phyloP scores from a whole-genome alignment of 2,113 vertebrate genomes.

The Pica pica region DNA sequence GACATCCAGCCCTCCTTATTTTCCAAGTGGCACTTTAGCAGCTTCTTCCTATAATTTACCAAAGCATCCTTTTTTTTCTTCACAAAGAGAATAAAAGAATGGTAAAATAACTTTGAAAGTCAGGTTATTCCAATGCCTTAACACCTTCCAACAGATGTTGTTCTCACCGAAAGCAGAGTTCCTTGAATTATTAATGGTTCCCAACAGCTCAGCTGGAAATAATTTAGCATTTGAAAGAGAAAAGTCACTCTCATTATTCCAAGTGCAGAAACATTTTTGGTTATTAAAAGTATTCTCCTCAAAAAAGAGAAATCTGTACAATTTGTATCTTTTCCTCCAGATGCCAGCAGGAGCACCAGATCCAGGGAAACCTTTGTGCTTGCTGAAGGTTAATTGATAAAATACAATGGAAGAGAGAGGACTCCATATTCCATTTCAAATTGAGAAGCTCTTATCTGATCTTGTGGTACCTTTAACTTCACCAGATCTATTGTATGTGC shows the following conservation, averaged over 20 bases:
- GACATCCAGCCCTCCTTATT: neutral
- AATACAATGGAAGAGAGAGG: conserved; percentile 7
- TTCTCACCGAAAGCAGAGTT: conserved; percentile 51
- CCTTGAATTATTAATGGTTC: conserved; percentile 69
- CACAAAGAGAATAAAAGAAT: neutral
- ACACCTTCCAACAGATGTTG: conserved; percentile 60
- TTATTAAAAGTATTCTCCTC: conserved; percentile 51
- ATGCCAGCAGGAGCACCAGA: conserved; percentile 36
- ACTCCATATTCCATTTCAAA: neutral
- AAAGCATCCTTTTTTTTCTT: neutral
- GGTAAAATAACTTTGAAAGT: conserved; percentile 36
- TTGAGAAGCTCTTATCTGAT: neutral
- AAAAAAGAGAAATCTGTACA: neutral
- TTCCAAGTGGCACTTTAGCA: neutral
- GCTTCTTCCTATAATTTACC: neutral
- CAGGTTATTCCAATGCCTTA: conserved; percentile 29
- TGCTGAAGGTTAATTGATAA: conserved; percentile 54
- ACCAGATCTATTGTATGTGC: neutral
- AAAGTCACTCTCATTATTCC: conserved; percentile 63
- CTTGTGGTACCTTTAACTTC: neutral
- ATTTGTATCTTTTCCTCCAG: conserved; percentile 49
- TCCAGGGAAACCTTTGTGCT: conserved; percentile 5
- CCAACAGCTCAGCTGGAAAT: conserved; percentile 68
- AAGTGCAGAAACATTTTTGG: conserved; percentile 54
- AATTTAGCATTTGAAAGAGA: conserved; percentile 71